These are phyloP conservation scores for Meiosimyza decipiens DNA, from an alignment of 2,888 invertebrate genomes.

Conservation along the genomic window DNA sequence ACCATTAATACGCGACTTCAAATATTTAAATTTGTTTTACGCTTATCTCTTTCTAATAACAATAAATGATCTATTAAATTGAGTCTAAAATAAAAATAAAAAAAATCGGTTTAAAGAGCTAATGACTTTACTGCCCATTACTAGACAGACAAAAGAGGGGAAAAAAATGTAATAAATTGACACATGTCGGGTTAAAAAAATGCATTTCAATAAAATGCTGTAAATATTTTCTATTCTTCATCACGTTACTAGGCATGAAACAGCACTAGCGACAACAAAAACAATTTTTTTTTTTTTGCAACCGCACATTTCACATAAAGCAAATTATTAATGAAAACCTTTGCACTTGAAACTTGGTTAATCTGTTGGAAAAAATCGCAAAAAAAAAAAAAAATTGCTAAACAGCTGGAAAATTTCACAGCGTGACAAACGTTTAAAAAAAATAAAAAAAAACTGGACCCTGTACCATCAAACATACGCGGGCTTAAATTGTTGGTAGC, in stretches of 20 bases:
- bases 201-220: conserved; percentile 4
- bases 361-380: conserved; percentile 31
- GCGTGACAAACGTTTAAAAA: background rate
- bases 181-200: conserved; percentile 24
- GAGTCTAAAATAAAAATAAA: too few relatives aligned
- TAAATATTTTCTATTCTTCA: too few relatives aligned
- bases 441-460: background rate
- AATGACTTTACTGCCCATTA: too few relatives aligned
- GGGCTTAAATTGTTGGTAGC: background rate
- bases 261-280: background rate
- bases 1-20: too few relatives aligned
- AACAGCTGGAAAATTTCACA: conserved; percentile 34
- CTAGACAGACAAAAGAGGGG: too few relatives aligned
- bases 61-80: too few relatives aligned
- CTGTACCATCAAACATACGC: background rate
- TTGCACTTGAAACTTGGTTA: conserved; percentile 34
- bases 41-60: too few relatives aligned
- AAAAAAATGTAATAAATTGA: background rate
- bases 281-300: too few relatives aligned
- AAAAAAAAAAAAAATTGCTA: conserved; percentile 27
- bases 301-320: conserved; percentile 42
- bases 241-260: background rate
- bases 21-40: too few relatives aligned
- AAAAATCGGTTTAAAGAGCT: too few relatives aligned
- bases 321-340: conserved; percentile 29